A percentile compares a stretch with the other conserved stretches of the same genome.
Conservation (phyloP, 2,888 invertebrate species). For the Drosophila pegasa region DNA sequence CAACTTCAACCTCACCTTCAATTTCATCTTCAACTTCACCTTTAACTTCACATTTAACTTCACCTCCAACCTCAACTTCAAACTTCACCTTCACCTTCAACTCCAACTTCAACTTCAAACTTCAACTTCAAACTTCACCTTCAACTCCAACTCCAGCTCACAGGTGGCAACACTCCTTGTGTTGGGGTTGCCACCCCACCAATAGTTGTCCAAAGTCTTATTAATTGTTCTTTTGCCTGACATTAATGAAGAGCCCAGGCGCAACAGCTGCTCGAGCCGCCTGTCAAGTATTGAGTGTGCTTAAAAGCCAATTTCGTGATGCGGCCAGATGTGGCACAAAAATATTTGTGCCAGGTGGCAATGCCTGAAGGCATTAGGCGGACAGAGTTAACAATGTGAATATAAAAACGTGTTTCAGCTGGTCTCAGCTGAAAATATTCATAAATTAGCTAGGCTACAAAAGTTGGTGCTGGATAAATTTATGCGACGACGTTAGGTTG, state of each 20-base stretch:
- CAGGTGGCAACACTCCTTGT: slow-evolving; percentile 3
- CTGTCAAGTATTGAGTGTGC: background rate
- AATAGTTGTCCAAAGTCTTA: slow-evolving; percentile 1
- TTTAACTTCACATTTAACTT: too few species aligned
- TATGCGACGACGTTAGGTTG: too few species aligned
- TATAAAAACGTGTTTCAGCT: too few species aligned
- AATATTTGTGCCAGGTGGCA: background rate
- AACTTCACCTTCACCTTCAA: too few species aligned
- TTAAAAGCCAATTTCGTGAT: background rate
- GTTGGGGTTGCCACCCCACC: background rate
- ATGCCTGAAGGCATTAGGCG: background rate
- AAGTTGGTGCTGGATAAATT: too few species aligned
- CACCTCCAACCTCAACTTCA: too few species aligned
- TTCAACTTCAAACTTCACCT: too few species aligned
- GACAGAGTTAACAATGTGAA: background rate
- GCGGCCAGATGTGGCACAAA: background rate
- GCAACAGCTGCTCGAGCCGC: background rate
- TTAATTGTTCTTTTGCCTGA: background rate
- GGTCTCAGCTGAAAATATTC: background rate
- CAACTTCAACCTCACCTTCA: too few species aligned
- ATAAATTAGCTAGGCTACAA: too few species aligned
- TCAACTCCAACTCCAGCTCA: too few species aligned
- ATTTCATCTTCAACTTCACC: too few species aligned
- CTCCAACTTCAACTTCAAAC: too few species aligned
- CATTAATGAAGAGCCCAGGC: background rate